These are phyloP conservation scores for Cheirogaleus major DNA, from an alignment of 2,797 vertebrate species.

Conservation along the genomic window DNA sequence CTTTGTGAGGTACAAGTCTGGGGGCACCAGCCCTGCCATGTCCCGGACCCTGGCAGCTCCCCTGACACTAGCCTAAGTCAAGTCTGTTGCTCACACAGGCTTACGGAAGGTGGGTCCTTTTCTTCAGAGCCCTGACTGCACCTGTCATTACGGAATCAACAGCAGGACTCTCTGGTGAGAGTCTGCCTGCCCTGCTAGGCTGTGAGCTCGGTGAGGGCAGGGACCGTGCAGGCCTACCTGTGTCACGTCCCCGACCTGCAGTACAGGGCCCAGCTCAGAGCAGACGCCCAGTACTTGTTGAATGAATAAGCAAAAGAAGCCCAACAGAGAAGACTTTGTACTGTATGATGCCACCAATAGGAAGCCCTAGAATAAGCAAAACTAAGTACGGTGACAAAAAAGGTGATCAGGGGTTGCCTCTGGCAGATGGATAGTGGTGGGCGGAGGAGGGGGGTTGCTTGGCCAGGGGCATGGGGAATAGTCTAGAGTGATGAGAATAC, in stretches of 20 bases:
- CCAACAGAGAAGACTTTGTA: background rate
- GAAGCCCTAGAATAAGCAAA: background rate
- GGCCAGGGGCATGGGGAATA: background rate
- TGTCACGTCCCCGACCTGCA: background rate
- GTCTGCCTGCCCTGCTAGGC: background rate
- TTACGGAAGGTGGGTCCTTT: background rate
- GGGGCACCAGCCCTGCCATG: background rate
- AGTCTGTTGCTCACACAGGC: background rate
- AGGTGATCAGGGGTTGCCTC: too few species aligned
- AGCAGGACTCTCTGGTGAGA: background rate
- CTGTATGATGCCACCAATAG: accelerated
- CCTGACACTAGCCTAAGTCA: background rate
- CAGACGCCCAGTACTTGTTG: background rate
- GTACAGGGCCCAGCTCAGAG: background rate
- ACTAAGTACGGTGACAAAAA: accelerated
- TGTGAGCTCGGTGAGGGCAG: background rate
- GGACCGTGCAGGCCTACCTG: background rate
- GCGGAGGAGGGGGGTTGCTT: too few species aligned
- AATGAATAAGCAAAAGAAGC: background rate
- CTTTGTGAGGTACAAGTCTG: too few species aligned
- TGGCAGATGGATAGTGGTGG: accelerated
- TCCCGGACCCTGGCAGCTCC: background rate
- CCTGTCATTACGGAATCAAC: accelerated
- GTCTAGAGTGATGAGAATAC: background rate
- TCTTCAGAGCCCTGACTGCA: background rate